Percentiles rank a stretch among this genome's conserved stretches.
phyloP scores from a whole-genome alignment of 1,140 invertebrate genomes.

The Orussus abietinus region DNA sequence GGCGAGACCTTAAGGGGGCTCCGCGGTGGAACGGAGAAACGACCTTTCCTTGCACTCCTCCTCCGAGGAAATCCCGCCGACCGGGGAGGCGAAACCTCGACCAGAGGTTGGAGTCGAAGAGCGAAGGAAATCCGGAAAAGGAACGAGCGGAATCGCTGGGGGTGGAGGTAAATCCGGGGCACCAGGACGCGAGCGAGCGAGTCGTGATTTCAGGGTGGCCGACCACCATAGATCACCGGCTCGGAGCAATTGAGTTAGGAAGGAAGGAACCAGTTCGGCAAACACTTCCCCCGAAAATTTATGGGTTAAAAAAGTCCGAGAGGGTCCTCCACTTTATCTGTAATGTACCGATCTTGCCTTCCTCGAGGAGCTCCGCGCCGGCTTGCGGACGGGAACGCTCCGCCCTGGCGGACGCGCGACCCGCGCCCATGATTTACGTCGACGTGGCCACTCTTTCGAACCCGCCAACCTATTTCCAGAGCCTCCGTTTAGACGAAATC shows the following conservation, averaged over 20 bases:
- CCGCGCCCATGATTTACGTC: conserved; percentile 44
- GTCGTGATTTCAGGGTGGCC: conserved; percentile 45
- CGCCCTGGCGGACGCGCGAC: conserved; percentile 13
- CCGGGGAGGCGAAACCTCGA: too few species aligned
- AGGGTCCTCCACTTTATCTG: conserved; percentile 52
- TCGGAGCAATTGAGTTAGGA: conserved; percentile 53
- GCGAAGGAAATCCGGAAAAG: not conserved
- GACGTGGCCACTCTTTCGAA: too few species aligned
- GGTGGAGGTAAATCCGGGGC: conserved; percentile 30
- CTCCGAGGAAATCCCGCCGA: too few species aligned
- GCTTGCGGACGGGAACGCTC: conserved; percentile 33
- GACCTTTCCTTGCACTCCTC: too few species aligned
- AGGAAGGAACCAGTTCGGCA: conserved; percentile 55
- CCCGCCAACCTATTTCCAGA: too few species aligned
- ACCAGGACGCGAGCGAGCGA: conserved; percentile 24
- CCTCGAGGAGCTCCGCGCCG: conserved; percentile 31
- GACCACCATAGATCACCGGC: conserved; percentile 46
- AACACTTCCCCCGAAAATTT: conserved; percentile 51
- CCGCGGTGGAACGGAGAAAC: too few species aligned
- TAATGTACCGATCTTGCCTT: conserved; percentile 54
- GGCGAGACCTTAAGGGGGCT: too few species aligned
- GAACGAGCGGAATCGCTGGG: conserved; percentile 16
- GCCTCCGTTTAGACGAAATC: too few species aligned
- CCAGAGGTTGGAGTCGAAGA: too few species aligned
- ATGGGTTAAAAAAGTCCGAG: conserved; percentile 53